phyloP scores from a whole-genome alignment of 2,113 vertebrate genomes.

The Boulengeromyrus knoepffleri region DNA sequence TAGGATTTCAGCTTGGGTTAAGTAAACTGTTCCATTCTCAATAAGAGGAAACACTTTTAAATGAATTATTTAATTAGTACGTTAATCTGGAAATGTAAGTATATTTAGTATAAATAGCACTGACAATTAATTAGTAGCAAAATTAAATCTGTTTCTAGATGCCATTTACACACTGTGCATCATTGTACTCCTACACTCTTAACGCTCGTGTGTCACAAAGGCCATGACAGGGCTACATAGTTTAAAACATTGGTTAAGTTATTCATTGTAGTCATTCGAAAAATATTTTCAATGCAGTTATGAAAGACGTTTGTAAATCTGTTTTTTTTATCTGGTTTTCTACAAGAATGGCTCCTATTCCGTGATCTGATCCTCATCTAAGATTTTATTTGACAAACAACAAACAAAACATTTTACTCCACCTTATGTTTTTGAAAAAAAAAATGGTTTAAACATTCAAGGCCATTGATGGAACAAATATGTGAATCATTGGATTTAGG shows the following conservation, averaged over 20 bases:
- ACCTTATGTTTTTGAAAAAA: not conserved
- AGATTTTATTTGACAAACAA: not conserved
- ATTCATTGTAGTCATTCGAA: not conserved
- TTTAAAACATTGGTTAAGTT: not conserved
- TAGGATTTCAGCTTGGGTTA: not conserved
- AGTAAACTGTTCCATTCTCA: not conserved
- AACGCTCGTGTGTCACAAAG: not conserved
- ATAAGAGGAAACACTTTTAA: not conserved
- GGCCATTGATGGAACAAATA: not conserved
- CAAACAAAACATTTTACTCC: not conserved
- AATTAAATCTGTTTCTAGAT: not conserved
- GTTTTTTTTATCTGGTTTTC: not conserved
- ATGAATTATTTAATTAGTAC: not conserved
- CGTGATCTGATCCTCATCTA: not conserved
- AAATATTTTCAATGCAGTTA: not conserved
- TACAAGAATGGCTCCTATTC: not conserved
- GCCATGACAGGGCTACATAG: not conserved
- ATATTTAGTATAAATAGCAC: not conserved
- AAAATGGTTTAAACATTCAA: not conserved
- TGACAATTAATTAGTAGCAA: not conserved
- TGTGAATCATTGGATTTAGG: not conserved
- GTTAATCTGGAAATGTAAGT: not conserved
- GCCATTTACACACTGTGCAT: not conserved
- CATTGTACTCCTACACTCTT: not conserved
- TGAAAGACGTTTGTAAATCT: not conserved